Evolutionary conservation across 1,140 invertebrate species (phyloP).

Genomic region (Arctopsyche grandis): DNA sequence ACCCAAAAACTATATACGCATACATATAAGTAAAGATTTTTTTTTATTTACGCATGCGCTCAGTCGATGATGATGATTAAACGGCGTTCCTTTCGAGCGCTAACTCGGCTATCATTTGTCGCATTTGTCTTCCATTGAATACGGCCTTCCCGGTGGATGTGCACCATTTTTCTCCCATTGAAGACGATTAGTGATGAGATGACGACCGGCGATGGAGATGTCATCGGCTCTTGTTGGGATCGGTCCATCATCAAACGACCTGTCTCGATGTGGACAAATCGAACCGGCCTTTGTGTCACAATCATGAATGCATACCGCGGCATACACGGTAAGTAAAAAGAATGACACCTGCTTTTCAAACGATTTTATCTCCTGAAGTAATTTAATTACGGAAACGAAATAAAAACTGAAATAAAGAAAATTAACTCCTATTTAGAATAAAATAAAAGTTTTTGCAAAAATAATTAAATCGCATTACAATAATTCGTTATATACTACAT

Average conservation of each 20-base stretch:
- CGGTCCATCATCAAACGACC: conserved; percentile 28
- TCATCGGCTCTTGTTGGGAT: conserved; percentile 22
- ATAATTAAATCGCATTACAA: too few species aligned
- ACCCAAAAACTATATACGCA: too few species aligned
- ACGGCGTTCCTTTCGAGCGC: conserved; percentile 35
- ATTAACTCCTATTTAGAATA: too few species aligned
- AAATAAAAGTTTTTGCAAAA: too few species aligned
- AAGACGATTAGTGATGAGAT: conserved; percentile 42
- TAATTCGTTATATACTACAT: too few species aligned
- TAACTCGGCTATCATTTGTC: conserved; percentile 40
- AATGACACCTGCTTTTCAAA: neutral
- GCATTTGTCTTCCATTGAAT: conserved; percentile 42
- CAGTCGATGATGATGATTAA: conserved; percentile 42
- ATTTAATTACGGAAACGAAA: too few species aligned
- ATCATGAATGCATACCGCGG: neutral
- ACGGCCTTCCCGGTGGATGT: conserved; percentile 16
- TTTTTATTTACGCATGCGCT: conserved; percentile 21
- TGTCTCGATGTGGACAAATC: conserved; percentile 39
- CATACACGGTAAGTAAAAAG: neutral
- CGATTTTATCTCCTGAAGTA: too few species aligned
- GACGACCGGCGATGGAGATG: conserved; percentile 30
- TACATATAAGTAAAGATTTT: neutral
- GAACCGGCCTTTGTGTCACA: neutral
- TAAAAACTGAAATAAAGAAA: too few species aligned
- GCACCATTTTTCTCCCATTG: conserved; percentile 47